Evolutionary conservation across 2,888 invertebrate species (phyloP).

Genomic region (Acleris emargana): DNA sequence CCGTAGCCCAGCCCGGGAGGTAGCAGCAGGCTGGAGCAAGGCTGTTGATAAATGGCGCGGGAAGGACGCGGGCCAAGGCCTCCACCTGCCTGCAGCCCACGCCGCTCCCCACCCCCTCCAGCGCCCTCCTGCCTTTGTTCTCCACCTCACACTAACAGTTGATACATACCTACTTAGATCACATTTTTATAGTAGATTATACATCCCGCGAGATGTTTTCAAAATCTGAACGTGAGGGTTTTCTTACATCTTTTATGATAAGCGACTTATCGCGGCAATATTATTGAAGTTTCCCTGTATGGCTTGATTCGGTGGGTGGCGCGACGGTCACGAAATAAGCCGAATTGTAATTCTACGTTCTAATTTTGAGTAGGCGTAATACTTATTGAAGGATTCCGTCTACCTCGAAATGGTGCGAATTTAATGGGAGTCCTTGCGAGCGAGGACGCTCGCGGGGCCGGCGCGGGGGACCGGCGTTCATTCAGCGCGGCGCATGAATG

Average conservation of each 20-base stretch:
- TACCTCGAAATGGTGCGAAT: constrained; percentile 58
- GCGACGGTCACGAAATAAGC: constrained; percentile 43
- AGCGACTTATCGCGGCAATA: constrained; percentile 8
- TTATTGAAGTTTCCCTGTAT: constrained; percentile 25
- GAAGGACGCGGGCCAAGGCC: constrained; percentile 71
- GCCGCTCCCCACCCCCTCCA: constrained; percentile 42
- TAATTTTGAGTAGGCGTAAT: constrained; percentile 61
- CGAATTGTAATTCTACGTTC: constrained; percentile 51
- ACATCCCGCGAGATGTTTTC: no score
- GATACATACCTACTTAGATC: neutral
- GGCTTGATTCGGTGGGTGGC: constrained; percentile 19
- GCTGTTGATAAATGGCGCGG: constrained; percentile 64
- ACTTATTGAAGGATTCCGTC: constrained; percentile 60
- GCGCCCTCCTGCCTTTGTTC: constrained; percentile 28
- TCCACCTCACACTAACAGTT: constrained; percentile 20
- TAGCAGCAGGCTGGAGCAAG: constrained; percentile 53
- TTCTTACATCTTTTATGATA: neutral
- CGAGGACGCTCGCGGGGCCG: constrained; percentile 62
- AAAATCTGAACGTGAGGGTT: no score
- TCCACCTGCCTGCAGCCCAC: constrained; percentile 58
- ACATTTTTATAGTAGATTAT: neutral
- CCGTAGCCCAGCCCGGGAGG: neutral
- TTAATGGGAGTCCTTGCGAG: constrained; percentile 74
- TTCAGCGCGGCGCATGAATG: constrained; percentile 82
- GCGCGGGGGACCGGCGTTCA: constrained; percentile 61